Evolutionary conservation across 1,140 invertebrate species (phyloP).

Genomic region (Cydia fagiglandana): DNA sequence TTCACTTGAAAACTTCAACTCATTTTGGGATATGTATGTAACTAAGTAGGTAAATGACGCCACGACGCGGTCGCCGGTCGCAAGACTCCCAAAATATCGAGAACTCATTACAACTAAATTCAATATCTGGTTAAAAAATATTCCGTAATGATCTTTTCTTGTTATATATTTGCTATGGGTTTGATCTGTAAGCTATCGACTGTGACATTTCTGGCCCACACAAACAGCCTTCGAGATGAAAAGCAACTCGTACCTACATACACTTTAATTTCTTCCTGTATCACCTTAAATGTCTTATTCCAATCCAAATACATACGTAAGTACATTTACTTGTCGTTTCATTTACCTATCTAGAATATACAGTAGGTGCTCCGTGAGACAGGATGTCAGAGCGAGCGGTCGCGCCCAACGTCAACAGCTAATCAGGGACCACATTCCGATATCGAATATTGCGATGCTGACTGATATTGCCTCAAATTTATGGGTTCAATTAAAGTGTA

Average conservation of each 20-base stretch:
- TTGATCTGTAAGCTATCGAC: too few species aligned
- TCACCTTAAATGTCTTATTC: background rate
- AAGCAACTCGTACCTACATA: background rate
- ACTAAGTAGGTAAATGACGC: too few species aligned
- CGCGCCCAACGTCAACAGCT: conserved; percentile 15
- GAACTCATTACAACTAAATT: too few species aligned
- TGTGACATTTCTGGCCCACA: background rate
- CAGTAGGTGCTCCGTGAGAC: conserved; percentile 7
- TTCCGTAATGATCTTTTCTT: too few species aligned
- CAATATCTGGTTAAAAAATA: too few species aligned
- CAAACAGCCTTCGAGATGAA: background rate
- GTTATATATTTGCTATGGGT: too few species aligned
- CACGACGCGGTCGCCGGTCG: too few species aligned
- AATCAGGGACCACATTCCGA: conserved; percentile 18
- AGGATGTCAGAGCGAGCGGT: conserved; percentile 19
- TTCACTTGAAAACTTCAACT: too few species aligned
- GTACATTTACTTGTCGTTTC: background rate
- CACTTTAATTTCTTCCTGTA: background rate
- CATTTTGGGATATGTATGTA: too few species aligned
- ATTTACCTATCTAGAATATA: conserved; percentile 2
- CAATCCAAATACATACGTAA: background rate
- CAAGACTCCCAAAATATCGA: too few species aligned
- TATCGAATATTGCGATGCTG: conserved; percentile 1
- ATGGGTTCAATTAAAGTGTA: background rate
- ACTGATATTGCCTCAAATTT: background rate